These are phyloP conservation scores for Heteromurus nitidus DNA, from an alignment of 2,888 invertebrate genomes.

Conservation along the genomic window DNA sequence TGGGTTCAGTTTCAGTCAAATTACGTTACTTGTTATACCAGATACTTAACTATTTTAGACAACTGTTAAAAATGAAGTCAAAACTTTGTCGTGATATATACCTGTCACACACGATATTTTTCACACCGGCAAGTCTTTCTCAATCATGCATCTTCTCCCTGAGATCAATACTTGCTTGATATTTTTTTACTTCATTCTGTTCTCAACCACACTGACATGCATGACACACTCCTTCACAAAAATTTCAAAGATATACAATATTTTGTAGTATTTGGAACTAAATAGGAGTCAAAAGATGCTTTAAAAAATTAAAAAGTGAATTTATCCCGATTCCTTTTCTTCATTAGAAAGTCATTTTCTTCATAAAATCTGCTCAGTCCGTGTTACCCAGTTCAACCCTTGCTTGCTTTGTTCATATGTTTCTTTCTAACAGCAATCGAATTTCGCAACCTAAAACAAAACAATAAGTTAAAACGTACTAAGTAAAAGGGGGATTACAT, in stretches of 20 bases:
- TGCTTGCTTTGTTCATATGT: conserved; percentile 61
- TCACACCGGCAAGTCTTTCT: conserved; percentile 62
- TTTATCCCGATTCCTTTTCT: conserved; percentile 53
- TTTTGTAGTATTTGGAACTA: conserved; percentile 45
- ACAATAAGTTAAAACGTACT: conserved; percentile 65
- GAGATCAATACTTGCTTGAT: conserved; percentile 67
- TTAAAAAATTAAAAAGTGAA: conserved; percentile 56
- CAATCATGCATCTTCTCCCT: conserved; percentile 67
- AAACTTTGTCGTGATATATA: conserved; percentile 46
- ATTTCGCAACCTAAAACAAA: conserved; percentile 66
- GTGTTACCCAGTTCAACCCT: conserved; percentile 64
- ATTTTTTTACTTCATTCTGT: conserved; percentile 61
- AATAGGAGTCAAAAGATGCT: conserved; percentile 55
- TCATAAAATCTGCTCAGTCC: conserved; percentile 65
- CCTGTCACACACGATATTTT: conserved; percentile 60
- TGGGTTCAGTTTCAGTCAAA: conserved; percentile 62
- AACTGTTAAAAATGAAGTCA: conserved; percentile 51
- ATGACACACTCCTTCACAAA: conserved; percentile 63
- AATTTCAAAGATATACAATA: conserved; percentile 53
- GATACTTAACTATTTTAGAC: conserved; percentile 42
- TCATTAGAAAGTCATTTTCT: conserved; percentile 62
- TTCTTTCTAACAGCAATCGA: conserved; percentile 65
- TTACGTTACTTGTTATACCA: conserved; percentile 52
- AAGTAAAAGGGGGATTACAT: conserved; percentile 56
- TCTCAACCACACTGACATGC: conserved; percentile 63